Conservation (phyloP, 2,113 vertebrate genomes). For the Esox niger region DNA sequence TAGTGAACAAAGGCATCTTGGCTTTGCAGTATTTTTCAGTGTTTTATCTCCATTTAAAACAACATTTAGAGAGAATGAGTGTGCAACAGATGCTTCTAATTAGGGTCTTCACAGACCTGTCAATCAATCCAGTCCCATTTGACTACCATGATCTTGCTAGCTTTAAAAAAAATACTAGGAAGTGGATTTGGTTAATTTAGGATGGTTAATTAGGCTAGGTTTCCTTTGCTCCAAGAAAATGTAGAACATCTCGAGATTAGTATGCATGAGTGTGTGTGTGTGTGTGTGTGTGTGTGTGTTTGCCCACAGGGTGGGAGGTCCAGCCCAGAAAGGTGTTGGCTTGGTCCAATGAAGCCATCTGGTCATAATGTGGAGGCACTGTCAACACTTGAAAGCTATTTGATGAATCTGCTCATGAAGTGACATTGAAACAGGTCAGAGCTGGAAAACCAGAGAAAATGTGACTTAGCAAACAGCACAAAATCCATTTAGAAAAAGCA, state of each 20-base stretch:
- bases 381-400: constrained; percentile 23
- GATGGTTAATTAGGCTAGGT: no score
- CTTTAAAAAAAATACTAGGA: no score
- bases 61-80: no score
- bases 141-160: no score
- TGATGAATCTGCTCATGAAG: constrained; percentile 38
- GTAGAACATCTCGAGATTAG: no score
- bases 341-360: constrained; percentile 32
- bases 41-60: no score
- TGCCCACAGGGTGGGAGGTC: neutral
- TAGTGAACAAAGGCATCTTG: no score
- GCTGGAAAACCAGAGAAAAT: constrained; percentile 7
- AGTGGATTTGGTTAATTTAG: no score
- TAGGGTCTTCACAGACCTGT: no score
- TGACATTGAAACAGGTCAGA: constrained; percentile 8
- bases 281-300: neutral
- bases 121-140: no score
- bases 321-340: constrained; percentile 23
- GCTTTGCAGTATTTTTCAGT: no score
- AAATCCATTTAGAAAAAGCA: constrained; percentile 15
- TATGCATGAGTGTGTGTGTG: neutral
- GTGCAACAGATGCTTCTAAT: no score
- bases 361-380: constrained; percentile 22
- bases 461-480: constrained; percentile 14
- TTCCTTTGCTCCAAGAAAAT: constrained; percentile 24